Conservation (phyloP, 30 jellyfish, hydroid and myxozoan genomes). For the Clytia hemisphaerica region DNA sequence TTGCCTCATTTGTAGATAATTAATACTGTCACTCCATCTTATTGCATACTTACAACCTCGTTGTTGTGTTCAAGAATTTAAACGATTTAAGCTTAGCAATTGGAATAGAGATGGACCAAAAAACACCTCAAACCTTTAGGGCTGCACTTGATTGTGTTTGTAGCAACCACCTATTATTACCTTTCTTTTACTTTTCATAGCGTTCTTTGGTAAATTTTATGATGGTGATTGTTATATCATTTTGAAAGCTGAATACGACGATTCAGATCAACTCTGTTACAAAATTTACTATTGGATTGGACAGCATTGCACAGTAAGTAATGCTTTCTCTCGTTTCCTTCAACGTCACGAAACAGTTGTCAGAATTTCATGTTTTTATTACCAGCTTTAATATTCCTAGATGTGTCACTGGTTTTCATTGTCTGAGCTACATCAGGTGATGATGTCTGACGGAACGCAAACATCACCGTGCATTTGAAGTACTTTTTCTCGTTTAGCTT, state of each 20-base stretch:
- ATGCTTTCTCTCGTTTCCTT: not conserved
- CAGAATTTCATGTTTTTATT: no score
- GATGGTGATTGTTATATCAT: conserved; percentile 98
- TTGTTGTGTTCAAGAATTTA: no score
- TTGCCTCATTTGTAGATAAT: no score
- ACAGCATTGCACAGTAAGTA: conserved; percentile 88
- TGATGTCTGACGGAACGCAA: not conserved
- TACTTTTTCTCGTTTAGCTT: conserved; percentile 36
- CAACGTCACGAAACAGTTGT: no score
- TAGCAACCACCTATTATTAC: not conserved
- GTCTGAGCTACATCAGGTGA: not conserved
- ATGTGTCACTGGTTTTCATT: not conserved
- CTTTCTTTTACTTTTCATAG: conserved; percentile 28
- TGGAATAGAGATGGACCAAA: no score
- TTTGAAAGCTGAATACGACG: conserved; percentile 66
- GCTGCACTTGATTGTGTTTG: no score
- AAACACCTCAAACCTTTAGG: no score
- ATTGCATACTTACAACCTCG: no score
- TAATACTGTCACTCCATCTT: no score
- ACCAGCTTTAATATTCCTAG: no score
- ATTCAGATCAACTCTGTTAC: conserved; percentile 70
- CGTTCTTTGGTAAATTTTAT: conserved; percentile 78
- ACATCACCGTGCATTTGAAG: not conserved
- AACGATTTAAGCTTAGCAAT: no score
- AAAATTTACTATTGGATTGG: conserved; percentile 95